These are phyloP conservation scores for Eulemur coronatus DNA, from an alignment of 2,797 vertebrate genomes.

Conservation along the genomic window DNA sequence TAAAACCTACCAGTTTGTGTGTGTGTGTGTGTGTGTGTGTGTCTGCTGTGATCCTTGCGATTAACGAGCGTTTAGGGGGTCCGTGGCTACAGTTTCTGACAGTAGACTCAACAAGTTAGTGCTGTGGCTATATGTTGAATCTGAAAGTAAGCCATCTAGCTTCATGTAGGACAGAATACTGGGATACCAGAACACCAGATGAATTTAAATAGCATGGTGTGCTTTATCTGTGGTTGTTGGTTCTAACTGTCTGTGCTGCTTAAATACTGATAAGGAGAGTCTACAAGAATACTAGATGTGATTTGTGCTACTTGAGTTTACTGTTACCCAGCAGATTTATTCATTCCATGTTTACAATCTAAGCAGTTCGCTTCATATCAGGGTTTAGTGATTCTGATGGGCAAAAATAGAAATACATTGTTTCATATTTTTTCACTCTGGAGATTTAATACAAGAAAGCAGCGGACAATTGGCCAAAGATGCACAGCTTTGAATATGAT, in stretches of 20 bases:
- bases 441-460: conserved; percentile 63
- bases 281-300: conserved; percentile 74
- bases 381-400: conserved; percentile 64
- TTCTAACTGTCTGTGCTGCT: conserved; percentile 73
- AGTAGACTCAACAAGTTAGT: neutral
- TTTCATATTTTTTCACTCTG: conserved; percentile 46
- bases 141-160: conserved; percentile 49
- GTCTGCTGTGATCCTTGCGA: neutral
- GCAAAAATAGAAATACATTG: conserved; percentile 62
- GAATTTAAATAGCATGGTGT: conserved; percentile 18
- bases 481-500: neutral
- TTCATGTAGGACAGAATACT: neutral
- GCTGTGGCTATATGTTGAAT: neutral
- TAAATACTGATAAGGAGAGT: conserved; percentile 73
- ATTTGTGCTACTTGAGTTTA: conserved; percentile 59
- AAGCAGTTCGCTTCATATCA: conserved; percentile 36
- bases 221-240: conserved; percentile 48
- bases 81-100: neutral
- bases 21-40: neutral
- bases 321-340: neutral
- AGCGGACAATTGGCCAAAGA: conserved; percentile 54
- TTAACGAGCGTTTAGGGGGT: neutral
- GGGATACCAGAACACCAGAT: conserved; percentile 2
- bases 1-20: neutral
- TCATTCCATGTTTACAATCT: neutral